Evolutionary conservation across 2,888 invertebrate genomes (phyloP), one percentile per base, ranked within the genome.

Genomic region (Lomographa bimaculata): DNA sequence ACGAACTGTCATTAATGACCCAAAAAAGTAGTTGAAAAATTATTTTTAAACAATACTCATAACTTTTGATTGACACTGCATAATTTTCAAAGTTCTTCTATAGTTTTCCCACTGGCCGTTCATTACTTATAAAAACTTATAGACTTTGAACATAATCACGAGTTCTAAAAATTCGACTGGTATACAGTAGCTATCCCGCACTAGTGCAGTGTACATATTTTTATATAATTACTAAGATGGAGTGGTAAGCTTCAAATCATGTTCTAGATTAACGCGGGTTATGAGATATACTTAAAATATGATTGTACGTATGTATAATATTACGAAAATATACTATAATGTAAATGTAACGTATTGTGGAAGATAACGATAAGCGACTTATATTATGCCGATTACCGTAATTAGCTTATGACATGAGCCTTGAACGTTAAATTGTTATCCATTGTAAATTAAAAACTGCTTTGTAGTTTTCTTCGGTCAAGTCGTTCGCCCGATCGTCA

Each of bases 101-200:
- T n/a, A n/a, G n/a, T n/a, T 64, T 60, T 56, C 57, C 59, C 50
- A 54, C 62, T 52, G 49, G 51, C 48, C 50, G 39, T 59, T 51
- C 47, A 46, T 46, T 49, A 50, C 42, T 42, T 47, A 50, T 50
- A 17, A 27, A 39, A 46, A 55, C 60, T 50, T 50, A 73, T 77
- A 70, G 67, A 79, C 63, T 75, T 71, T 44, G 59, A 60, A 68
- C 57, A 71, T 73, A 66, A 74, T 74, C 63, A 74, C 70, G 69
- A 68, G 76, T 77, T 79, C 66, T 66, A 59, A 69, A 45, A 61
- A 71, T 71, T 71, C 65, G 79, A 80, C 76, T 78, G 76, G 69
- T 66, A 64, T 59, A 58, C 64, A 42, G 62, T 67, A 61, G 49
- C 30, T 29, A 34, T 64, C 65, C 69, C 63, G 64, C 63, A 69